Conservation (phyloP, 2,888 invertebrate species). For the Drosophila aldrichi region DNA sequence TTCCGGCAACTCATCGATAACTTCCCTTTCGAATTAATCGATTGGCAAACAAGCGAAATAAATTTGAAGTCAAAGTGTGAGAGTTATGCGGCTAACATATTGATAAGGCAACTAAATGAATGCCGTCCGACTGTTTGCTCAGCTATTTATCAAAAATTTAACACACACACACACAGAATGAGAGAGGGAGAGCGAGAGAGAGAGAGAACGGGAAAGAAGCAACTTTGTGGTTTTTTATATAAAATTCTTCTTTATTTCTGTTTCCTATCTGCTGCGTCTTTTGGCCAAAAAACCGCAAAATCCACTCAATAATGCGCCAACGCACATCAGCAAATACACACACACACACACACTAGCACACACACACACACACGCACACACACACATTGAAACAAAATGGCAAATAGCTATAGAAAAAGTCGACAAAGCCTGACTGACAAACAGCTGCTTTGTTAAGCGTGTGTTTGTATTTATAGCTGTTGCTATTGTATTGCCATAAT, state of each 20-base stretch:
- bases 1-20: neutral
- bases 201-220: neutral
- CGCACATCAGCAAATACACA: conserved; percentile 40
- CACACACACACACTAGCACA: conserved; percentile 10
- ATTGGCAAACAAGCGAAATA: conserved; percentile 1
- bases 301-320: conserved; percentile 74
- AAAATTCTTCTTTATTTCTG: conserved; percentile 21
- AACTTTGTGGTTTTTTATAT: conserved; percentile 7
- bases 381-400: conserved; percentile 4
- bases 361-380: conserved; percentile 6
- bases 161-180: conserved; percentile 4
- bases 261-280: conserved; percentile 48
- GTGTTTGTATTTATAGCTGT: conserved; percentile 12
- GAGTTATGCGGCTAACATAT: conserved; percentile 9
- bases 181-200: neutral
- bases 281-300: conserved; percentile 72
- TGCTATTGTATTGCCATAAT: neutral
- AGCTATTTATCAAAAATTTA: conserved; percentile 53
- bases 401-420: conserved; percentile 28
- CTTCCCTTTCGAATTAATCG: neutral
- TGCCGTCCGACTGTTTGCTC: conserved; percentile 12
- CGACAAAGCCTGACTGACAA: conserved; percentile 38
- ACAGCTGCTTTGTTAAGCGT: conserved; percentile 16
- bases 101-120: conserved; percentile 31
- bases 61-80: neutral